phyloP scores from a whole-genome alignment of 2,797 vertebrate genomes.

The Enoplosus armatus region DNA sequence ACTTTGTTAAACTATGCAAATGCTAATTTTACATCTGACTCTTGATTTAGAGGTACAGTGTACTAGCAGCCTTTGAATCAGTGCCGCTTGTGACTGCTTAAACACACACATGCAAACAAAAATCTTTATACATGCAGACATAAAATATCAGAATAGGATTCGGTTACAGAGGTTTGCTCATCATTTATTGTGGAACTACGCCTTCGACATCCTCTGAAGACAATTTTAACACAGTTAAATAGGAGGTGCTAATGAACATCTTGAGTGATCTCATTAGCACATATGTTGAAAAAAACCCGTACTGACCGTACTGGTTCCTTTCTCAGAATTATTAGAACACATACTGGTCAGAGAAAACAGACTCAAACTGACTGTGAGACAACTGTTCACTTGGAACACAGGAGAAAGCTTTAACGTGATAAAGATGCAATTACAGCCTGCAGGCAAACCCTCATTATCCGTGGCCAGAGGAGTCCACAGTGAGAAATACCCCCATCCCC shows the following conservation, averaged over 20 bases:
- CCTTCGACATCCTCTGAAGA: background rate
- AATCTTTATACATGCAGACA: constrained; percentile 20
- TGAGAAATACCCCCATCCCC: constrained; percentile 69
- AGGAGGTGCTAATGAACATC: constrained; percentile 28
- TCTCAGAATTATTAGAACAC: constrained; percentile 31
- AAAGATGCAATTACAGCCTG: constrained; percentile 79
- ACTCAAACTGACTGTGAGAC: constrained; percentile 48
- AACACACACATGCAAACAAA: background rate
- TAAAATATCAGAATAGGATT: background rate
- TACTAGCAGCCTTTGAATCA: constrained; percentile 53
- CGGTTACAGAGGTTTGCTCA: background rate
- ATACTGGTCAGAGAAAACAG: constrained; percentile 29
- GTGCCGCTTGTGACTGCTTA: constrained; percentile 39
- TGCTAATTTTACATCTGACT: constrained; percentile 70
- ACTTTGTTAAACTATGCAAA: constrained; percentile 58
- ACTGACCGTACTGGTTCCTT: constrained; percentile 4
- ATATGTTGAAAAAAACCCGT: background rate
- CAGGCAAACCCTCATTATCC: constrained; percentile 74
- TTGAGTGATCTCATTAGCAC: constrained; percentile 38
- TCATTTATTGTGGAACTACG: background rate
- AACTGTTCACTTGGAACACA: constrained; percentile 60
- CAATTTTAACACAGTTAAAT: constrained; percentile 13
- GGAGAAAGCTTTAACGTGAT: constrained; percentile 68
- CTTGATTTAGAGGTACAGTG: constrained; percentile 65
- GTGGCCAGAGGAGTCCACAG: constrained; percentile 57